Evolutionary conservation across 2,113 vertebrate species (phyloP).

Genomic region (Tyrannus savana): DNA sequence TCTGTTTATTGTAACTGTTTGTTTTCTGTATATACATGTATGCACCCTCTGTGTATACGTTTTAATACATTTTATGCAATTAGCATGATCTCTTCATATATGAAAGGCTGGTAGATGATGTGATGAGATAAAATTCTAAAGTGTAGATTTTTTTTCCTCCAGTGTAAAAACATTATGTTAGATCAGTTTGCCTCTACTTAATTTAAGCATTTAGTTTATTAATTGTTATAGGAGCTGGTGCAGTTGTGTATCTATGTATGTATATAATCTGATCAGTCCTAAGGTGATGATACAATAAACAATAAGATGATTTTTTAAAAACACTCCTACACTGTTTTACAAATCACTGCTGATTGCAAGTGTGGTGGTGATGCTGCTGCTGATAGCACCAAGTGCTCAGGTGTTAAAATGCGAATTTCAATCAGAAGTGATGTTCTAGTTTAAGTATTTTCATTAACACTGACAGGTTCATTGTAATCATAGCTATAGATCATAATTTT

Average conservation of each 20-base stretch:
- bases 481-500: constrained; percentile 33
- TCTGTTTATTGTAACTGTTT: constrained; percentile 77
- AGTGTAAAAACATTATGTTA: constrained; percentile 58
- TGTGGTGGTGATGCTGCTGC: constrained; percentile 65
- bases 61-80: constrained; percentile 65
- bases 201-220: constrained; percentile 54
- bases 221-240: constrained; percentile 64
- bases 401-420: constrained; percentile 63
- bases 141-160: constrained; percentile 62
- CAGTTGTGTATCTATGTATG: constrained; percentile 72
- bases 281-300: constrained; percentile 70
- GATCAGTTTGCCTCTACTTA: constrained; percentile 60
- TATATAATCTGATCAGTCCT: constrained; percentile 69
- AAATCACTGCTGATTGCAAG: constrained; percentile 72
- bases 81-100: constrained; percentile 58
- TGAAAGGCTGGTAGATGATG: constrained; percentile 58
- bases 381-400: constrained; percentile 45
- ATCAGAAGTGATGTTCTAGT: constrained; percentile 3
- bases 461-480: constrained; percentile 43
- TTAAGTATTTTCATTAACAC: constrained; percentile 38
- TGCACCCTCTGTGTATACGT: constrained; percentile 79
- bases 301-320: constrained; percentile 60
- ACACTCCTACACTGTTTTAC: constrained; percentile 71
- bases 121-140: constrained; percentile 65
- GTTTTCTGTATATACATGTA: constrained; percentile 77